Evolutionary conservation across 1,140 invertebrate genomes (phyloP).

Genomic region (Drosophila mayri): DNA sequence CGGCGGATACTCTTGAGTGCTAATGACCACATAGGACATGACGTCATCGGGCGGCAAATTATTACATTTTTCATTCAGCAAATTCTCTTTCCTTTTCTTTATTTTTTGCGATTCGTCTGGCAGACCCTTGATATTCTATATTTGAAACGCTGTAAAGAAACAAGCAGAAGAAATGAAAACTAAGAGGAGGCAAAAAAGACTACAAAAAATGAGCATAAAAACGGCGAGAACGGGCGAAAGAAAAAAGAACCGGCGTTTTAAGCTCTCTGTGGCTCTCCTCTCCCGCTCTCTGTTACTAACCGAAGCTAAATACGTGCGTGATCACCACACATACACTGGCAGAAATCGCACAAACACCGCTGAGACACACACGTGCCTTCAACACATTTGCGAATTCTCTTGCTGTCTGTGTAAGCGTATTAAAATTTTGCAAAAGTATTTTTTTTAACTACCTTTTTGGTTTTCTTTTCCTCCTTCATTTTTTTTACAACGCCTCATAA

Average conservation of each 20-base stretch:
- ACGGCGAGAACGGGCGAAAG: slow-evolving; percentile 23
- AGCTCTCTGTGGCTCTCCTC: slow-evolving; percentile 38
- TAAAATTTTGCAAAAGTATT: slow-evolving; percentile 75
- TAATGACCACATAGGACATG: slow-evolving; percentile 76
- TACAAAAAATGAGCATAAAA: slow-evolving; percentile 52
- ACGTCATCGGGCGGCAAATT: slow-evolving; percentile 64
- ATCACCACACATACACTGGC: slow-evolving; percentile 56
- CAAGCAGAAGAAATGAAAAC: slow-evolving; percentile 54
- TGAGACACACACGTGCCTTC: slow-evolving; percentile 79
- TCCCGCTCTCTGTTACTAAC: slow-evolving; percentile 69
- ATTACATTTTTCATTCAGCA: slow-evolving; percentile 57
- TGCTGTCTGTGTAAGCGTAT: slow-evolving; percentile 38
- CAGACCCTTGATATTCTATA: slow-evolving; percentile 83
- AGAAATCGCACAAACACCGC: slow-evolving; percentile 30
- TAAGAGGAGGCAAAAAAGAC: slow-evolving; percentile 46
- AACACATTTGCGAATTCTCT: slow-evolving; percentile 77
- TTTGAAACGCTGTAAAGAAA: slow-evolving; percentile 81
- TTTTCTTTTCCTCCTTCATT: slow-evolving; percentile 27
- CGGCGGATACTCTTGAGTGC: slow-evolving; percentile 39
- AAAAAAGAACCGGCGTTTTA: slow-evolving; percentile 78
- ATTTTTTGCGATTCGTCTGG: slow-evolving; percentile 50
- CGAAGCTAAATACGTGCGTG: slow-evolving; percentile 69
- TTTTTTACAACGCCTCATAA: slow-evolving; percentile 71
- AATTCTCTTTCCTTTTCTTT: slow-evolving; percentile 31
- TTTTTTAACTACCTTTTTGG: slow-evolving; percentile 41